These are phyloP conservation scores for Corythornis cristatus DNA, from an alignment of 2,113 vertebrate genomes.

Conservation along the genomic window DNA sequence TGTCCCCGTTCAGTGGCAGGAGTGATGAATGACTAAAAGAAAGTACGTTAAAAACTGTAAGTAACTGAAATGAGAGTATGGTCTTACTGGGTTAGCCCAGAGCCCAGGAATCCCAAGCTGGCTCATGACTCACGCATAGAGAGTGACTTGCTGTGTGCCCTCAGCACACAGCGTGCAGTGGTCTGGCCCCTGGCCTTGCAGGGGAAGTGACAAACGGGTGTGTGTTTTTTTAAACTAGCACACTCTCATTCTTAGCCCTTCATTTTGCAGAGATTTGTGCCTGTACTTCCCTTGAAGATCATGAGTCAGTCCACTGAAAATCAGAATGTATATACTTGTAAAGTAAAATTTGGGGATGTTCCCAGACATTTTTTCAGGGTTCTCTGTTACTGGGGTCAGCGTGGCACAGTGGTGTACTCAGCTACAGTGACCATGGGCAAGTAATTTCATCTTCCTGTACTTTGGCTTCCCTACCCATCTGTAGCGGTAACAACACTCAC, in stretches of 20 bases:
- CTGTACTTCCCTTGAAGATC: neutral
- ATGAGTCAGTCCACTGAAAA: accelerated
- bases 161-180: accelerated
- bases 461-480: neutral
- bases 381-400: neutral
- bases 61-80: neutral
- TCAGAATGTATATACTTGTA: accelerated
- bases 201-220: neutral
- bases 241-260: neutral
- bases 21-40: neutral
- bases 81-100: neutral
- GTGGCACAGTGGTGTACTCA: accelerated
- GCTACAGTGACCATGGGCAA: neutral
- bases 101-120: accelerated
- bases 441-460: neutral
- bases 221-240: neutral
- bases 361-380: neutral
- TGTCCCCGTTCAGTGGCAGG: accelerated
- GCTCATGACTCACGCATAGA: accelerated
- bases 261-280: neutral
- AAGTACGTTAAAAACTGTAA: neutral
- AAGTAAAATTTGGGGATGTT: neutral
- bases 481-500: neutral
- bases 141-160: neutral
- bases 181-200: accelerated